Base-by-base conservation (phyloP, 2,113 vertebrate genomes). In the Baryphthengus martii region DNA sequence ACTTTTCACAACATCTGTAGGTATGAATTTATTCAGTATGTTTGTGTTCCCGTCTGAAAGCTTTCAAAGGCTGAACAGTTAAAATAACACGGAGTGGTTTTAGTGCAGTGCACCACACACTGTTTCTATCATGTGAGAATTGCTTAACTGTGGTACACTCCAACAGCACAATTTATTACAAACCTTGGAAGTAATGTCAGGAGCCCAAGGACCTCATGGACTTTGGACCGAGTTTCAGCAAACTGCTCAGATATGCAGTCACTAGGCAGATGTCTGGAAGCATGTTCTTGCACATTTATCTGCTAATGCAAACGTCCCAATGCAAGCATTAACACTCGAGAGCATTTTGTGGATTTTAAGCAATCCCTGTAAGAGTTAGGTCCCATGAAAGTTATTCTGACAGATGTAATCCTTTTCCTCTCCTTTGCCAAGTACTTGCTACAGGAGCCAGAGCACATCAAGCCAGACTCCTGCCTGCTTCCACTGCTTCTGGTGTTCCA, bases 161-260 rank as follows among this genome's bases (percentile, higher is more conserved):
- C 87, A 92, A 86, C 74, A 96, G 94, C 72, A 92, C 79, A 94
- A 93, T 94, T 94, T 96, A 91, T 94, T 96, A 94, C 82, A 96
- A 90, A 95, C 61, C 74, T 97, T 97, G 97, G 97, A 97, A 97
- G 70, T 95, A 13, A 94, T 94, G 85, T 97, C 92, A 95, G 97
- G 97, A 97, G 96, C 93, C 93, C 97, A 97, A 96, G 97, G 96
- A 96, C 93, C 95, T 95, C 81, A 82, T 24, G 97, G 97, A 94
- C 96, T 39, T 94, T 39, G 74, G 73, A 92, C 68, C 29, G 78
- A 84, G 39, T 84, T 82, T 80, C 66, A 89, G 85, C 89, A 89
- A 89, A 88, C 73, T 67, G 55, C 67, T 91, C 59, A 78, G 85
- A 92, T 94, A 78, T 77, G 87, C 21, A 12, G 85, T 94, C 76